These are phyloP conservation scores for Ophioderma brevispina DNA, from an alignment of 35 echinoderm and acorn worm species.

Conservation along the genomic window DNA sequence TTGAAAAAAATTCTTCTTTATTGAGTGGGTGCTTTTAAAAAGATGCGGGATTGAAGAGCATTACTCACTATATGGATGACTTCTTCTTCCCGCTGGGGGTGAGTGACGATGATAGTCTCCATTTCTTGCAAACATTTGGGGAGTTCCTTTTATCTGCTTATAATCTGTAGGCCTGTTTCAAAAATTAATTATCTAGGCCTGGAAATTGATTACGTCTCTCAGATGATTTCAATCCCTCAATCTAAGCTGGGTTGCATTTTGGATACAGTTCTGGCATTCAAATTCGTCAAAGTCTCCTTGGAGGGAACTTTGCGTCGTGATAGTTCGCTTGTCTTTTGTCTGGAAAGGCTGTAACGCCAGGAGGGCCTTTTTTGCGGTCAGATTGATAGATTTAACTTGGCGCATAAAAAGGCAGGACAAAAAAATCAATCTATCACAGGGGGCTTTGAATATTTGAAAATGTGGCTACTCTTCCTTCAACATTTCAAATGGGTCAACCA, in stretches of 20 bases:
- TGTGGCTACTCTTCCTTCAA: no score
- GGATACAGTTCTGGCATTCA: no score
- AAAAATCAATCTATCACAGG: no score
- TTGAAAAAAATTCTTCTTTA: constrained; percentile 26
- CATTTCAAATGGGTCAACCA: no score
- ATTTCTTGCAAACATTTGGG: constrained; percentile 8
- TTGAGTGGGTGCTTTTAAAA: background rate
- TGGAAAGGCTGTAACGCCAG: background rate
- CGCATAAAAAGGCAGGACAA: no score
- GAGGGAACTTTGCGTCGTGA: background rate
- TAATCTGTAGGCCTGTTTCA: background rate
- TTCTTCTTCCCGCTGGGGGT: background rate
- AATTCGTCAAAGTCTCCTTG: background rate
- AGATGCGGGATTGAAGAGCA: background rate
- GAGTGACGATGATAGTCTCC: background rate
- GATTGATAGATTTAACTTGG: background rate
- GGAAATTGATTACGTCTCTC: background rate
- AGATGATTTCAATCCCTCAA: constrained; percentile 6
- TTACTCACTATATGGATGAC: constrained; percentile 36
- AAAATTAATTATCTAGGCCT: constrained; percentile 31
- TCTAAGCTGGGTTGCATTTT: background rate
- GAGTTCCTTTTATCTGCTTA: constrained; percentile 16
- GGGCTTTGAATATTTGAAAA: no score
- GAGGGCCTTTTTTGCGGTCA: background rate
- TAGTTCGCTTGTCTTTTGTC: background rate